These are phyloP conservation scores for Hypolimnas misippus DNA, from an alignment of 2,888 invertebrate genomes.

Conservation along the genomic window DNA sequence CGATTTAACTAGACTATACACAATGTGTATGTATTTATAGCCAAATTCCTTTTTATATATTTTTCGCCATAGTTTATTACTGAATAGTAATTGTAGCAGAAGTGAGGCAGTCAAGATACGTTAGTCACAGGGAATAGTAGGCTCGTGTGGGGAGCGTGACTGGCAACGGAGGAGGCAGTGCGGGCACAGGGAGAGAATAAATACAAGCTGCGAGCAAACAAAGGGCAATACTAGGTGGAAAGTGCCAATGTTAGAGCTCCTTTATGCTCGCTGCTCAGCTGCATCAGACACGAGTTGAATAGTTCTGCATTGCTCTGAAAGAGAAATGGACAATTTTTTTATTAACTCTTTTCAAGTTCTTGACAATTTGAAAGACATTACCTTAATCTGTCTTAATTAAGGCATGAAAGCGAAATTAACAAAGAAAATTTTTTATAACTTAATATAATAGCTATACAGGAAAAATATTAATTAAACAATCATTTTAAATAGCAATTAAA, in stretches of 20 bases:
- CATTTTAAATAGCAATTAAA: too few relatives aligned
- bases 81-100: slow-evolving; percentile 23
- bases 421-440: too few relatives aligned
- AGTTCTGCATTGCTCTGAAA: slow-evolving; percentile 89
- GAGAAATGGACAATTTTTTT: slow-evolving; percentile 18
- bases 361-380: too few relatives aligned
- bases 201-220: slow-evolving; percentile 47
- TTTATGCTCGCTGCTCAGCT: slow-evolving; percentile 91
- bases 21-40: slow-evolving; percentile 15
- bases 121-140: slow-evolving; percentile 25
- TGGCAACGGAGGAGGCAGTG: slow-evolving; percentile 49
- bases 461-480: too few relatives aligned
- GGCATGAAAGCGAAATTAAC: too few relatives aligned
- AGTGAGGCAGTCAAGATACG: slow-evolving; percentile 26
- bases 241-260: slow-evolving; percentile 91
- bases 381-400: too few relatives aligned
- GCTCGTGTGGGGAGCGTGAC: slow-evolving; percentile 45
- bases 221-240: slow-evolving; percentile 63
- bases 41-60: slow-evolving; percentile 14
- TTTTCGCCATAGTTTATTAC: slow-evolving; percentile 26
- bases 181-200: slow-evolving; percentile 51
- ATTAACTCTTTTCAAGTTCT: neutral
- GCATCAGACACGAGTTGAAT: slow-evolving; percentile 91
- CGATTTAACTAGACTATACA: slow-evolving; percentile 30
- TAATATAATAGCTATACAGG: too few relatives aligned